Evolutionary conservation across 2,888 invertebrate genomes (phyloP).

Genomic region (Rhodophaea formosa): DNA sequence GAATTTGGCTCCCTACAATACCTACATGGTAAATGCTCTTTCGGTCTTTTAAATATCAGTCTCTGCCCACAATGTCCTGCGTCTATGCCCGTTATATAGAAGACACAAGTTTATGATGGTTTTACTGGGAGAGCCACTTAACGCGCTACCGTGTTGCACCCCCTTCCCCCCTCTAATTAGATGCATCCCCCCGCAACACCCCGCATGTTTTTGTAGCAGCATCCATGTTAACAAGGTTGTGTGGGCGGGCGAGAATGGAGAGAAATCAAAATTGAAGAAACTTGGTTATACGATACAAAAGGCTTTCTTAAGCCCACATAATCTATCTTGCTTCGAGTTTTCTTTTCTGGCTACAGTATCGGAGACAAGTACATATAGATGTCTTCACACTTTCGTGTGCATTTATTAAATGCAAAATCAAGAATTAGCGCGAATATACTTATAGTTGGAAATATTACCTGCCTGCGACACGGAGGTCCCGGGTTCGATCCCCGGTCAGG

Average conservation of each 20-base stretch:
- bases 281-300: not conserved
- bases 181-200: constrained; percentile 48
- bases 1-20: too few species aligned
- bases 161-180: constrained; percentile 48
- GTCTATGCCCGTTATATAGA: constrained; percentile 55
- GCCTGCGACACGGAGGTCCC: too few species aligned
- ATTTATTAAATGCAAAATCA: too few species aligned
- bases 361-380: too few species aligned
- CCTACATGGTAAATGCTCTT: too few species aligned
- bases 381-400: too few species aligned
- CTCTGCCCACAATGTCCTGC: constrained; percentile 30
- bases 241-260: constrained; percentile 17
- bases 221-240: constrained; percentile 43
- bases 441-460: too few species aligned
- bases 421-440: too few species aligned
- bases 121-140: constrained; percentile 76
- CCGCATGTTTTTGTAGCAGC: constrained; percentile 47
- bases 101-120: constrained; percentile 76
- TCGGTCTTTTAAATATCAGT: too few species aligned
- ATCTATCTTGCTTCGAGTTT: not conserved
- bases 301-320: not conserved
- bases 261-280: not conserved
- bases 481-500: too few species aligned
- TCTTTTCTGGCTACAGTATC: too few species aligned
- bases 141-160: constrained; percentile 64